A percentile compares a stretch with the other conserved stretches of the same genome.
Evolutionary conservation across 2,113 vertebrate species (phyloP).

Genomic region (Ramphastos sulfuratus): DNA sequence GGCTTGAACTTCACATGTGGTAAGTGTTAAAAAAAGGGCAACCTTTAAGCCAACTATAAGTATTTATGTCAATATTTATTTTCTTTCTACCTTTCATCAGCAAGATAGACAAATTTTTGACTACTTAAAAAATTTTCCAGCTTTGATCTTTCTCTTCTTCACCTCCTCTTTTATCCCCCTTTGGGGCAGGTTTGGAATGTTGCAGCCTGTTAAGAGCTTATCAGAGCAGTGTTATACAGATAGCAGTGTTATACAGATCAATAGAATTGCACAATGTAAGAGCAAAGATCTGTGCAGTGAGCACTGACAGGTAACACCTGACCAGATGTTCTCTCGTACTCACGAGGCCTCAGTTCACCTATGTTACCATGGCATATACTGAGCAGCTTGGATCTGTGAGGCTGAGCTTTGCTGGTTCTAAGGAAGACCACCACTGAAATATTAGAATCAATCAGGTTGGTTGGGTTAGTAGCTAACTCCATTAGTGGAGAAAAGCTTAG

Average conservation of each 20-base stretch:
- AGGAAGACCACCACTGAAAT: not conserved
- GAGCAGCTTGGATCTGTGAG: not conserved
- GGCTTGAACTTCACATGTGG: conserved; percentile 90
- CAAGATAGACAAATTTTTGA: not conserved
- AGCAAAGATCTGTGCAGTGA: not conserved
- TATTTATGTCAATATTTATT: not conserved
- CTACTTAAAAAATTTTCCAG: not conserved
- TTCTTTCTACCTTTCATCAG: not conserved
- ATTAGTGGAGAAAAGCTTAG: not conserved
- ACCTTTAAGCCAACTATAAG: not conserved
- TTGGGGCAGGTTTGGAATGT: not conserved
- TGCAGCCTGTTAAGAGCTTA: not conserved
- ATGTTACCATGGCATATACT: fast-evolving
- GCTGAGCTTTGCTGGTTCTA: not conserved
- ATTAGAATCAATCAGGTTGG: not conserved
- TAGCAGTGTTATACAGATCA: not conserved
- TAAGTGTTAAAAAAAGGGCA: conserved; percentile 73
- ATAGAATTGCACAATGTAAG: not conserved
- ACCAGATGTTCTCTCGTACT: not conserved
- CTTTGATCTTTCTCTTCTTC: not conserved
- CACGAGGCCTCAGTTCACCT: not conserved
- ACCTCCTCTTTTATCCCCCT: not conserved
- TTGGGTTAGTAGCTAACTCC: not conserved
- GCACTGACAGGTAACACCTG: not conserved
- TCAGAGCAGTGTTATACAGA: not conserved